Evolutionary conservation across 2,113 vertebrate genomes (phyloP).

Genomic region (Trachemys scripta): DNA sequence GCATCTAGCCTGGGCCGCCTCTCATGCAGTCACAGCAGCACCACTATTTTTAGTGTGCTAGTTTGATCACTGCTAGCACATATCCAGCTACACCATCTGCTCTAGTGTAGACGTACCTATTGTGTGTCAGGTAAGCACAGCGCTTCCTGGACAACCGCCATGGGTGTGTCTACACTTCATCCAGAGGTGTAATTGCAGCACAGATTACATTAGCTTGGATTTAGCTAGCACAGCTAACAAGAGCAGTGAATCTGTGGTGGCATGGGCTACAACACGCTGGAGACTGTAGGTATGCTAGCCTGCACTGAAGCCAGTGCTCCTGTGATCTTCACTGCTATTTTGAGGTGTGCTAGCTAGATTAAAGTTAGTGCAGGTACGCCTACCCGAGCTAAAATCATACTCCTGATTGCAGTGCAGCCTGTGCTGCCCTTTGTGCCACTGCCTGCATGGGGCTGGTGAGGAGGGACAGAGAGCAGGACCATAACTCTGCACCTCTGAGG

Average conservation of each 20-base stretch:
- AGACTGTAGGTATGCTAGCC: neutral
- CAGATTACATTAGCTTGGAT: too few relatives aligned
- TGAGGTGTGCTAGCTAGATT: neutral
- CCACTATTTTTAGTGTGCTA: neutral
- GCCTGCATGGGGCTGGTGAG: neutral
- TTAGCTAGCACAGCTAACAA: too few relatives aligned
- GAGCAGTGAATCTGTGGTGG: too few relatives aligned
- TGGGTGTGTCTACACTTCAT: too few relatives aligned
- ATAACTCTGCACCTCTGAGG: neutral
- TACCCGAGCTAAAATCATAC: neutral
- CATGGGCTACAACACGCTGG: neutral
- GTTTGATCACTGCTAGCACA: neutral
- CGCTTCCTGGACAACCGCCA: neutral
- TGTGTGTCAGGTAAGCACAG: neutral
- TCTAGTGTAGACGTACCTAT: neutral
- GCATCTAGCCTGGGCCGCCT: neutral
- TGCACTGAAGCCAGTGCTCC: neutral
- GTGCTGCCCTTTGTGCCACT: neutral
- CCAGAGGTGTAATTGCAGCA: too few relatives aligned
- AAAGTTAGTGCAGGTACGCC: neutral
- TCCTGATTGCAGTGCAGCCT: neutral
- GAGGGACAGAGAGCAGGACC: neutral
- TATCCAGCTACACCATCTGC: neutral
- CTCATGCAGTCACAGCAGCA: neutral
- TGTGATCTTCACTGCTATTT: neutral